phyloP scores from a whole-genome alignment of 2,888 invertebrate species.

The Panopea generosa region DNA sequence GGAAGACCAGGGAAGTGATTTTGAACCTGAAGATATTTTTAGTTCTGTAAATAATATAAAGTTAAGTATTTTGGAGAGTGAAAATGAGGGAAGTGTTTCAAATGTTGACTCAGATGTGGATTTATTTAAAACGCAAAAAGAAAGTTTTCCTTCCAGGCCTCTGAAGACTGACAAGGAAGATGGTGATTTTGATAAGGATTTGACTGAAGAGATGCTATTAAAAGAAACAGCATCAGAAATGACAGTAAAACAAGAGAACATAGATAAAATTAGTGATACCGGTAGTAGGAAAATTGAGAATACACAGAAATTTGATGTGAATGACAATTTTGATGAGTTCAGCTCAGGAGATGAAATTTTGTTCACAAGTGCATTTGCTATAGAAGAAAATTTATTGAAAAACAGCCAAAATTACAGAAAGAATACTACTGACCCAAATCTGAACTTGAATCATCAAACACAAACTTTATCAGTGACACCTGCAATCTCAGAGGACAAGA shows the following conservation, averaged over 20 bases:
- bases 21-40: conserved; percentile 38
- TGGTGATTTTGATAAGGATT: conserved; percentile 19
- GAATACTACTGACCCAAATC: neutral
- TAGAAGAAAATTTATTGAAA: neutral
- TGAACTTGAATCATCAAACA: too few species aligned
- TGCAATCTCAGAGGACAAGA: too few species aligned
- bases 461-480: too few species aligned
- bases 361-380: conserved; percentile 6
- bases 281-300: too few species aligned
- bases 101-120: conserved; percentile 12
- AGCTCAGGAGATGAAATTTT: conserved; percentile 25
- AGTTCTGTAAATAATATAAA: conserved; percentile 4
- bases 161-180: neutral
- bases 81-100: neutral
- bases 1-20: conserved; percentile 28
- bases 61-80: neutral
- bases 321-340: neutral
- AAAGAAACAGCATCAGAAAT: neutral
- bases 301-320: too few species aligned
- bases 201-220: conserved; percentile 7
- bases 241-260: neutral
- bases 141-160: neutral
- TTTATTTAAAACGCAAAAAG: conserved; percentile 7
- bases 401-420: neutral
- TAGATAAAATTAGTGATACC: neutral